Percentiles rank a stretch among this genome's conserved stretches.
These are phyloP conservation scores for Rutilus rutilus DNA, from an alignment of 2,113 vertebrate species.

Conservation along the genomic window DNA sequence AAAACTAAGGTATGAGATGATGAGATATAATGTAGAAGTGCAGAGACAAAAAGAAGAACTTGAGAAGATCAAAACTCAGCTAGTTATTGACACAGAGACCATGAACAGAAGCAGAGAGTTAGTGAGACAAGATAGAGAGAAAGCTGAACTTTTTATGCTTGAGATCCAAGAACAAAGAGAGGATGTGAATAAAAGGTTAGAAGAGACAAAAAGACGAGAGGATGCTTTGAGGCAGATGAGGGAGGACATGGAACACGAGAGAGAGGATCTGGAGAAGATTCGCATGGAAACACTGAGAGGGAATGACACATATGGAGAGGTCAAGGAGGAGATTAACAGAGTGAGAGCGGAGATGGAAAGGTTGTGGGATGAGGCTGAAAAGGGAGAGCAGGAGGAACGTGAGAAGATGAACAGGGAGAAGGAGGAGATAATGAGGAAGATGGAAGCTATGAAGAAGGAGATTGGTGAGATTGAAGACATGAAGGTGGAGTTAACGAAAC, in stretches of 20 bases:
- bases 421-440: slow-evolving; percentile 44
- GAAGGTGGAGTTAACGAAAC: slow-evolving; percentile 59
- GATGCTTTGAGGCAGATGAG: slow-evolving; percentile 42
- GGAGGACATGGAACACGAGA: slow-evolving; percentile 45
- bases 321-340: slow-evolving; percentile 41
- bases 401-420: slow-evolving; percentile 35
- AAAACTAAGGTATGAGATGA: slow-evolving; percentile 41
- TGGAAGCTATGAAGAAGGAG: slow-evolving; percentile 57
- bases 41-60: slow-evolving; percentile 50
- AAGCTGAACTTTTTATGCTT: slow-evolving; percentile 50
- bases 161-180: slow-evolving; percentile 60
- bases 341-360: slow-evolving; percentile 35
- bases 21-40: slow-evolving; percentile 33
- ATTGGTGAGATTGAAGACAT: slow-evolving; percentile 62
- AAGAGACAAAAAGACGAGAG: slow-evolving; percentile 45
- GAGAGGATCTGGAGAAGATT: slow-evolving; percentile 34
- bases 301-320: slow-evolving; percentile 39
- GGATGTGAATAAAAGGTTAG: slow-evolving; percentile 49
- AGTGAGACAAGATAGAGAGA: slow-evolving; percentile 30
- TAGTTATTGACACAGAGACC: slow-evolving; percentile 32
- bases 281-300: slow-evolving; percentile 16
- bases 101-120: slow-evolving; percentile 28
- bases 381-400: slow-evolving; percentile 28
- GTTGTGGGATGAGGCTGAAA: slow-evolving; percentile 53
- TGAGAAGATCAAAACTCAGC: slow-evolving; percentile 45